These are phyloP conservation scores for Ptychoptera albimana DNA, from an alignment of 2,888 invertebrate genomes.

Conservation along the genomic window DNA sequence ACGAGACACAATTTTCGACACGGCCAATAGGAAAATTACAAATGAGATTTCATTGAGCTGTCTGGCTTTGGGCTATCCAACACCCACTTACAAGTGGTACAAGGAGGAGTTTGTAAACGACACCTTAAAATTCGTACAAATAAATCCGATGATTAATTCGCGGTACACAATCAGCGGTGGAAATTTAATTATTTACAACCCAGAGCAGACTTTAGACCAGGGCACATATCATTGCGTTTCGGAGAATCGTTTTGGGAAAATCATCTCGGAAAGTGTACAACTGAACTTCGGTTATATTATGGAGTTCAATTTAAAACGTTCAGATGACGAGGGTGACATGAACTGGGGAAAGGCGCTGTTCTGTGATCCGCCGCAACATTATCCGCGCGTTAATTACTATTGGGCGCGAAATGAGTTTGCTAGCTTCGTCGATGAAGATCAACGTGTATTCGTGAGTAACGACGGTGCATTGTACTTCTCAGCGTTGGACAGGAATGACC, in stretches of 20 bases:
- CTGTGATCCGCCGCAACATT: slow-evolving; percentile 87
- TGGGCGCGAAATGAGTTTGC: slow-evolving; percentile 85
- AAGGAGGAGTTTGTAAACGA: slow-evolving; percentile 75
- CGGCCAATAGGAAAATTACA: slow-evolving; percentile 45
- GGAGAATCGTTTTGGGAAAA: slow-evolving; percentile 73
- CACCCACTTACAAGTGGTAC: slow-evolving; percentile 81
- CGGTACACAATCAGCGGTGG: slow-evolving; percentile 85
- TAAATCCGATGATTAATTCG: slow-evolving; percentile 57
- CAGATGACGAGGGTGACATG: slow-evolving; percentile 69
- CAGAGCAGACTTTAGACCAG: slow-evolving; percentile 64
- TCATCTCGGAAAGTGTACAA: slow-evolving; percentile 74
- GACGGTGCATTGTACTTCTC: slow-evolving; percentile 93
- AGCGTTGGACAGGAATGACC: slow-evolving; percentile 77
- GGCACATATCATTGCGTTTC: slow-evolving; percentile 87
- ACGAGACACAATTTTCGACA: slow-evolving; percentile 65
- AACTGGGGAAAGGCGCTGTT: slow-evolving; percentile 89
- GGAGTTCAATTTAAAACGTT: slow-evolving; percentile 78
- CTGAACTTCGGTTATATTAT: slow-evolving; percentile 80
- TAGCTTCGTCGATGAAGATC: slow-evolving; percentile 86
- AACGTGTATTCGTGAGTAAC: slow-evolving; percentile 80
- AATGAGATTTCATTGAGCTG: slow-evolving; percentile 69
- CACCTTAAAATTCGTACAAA: slow-evolving; percentile 48
- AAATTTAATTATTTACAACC: slow-evolving; percentile 71
- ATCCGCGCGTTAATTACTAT: slow-evolving; percentile 74
- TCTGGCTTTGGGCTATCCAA: slow-evolving; percentile 73